These are phyloP conservation scores for Bergia sp. DNA, from an alignment of 92 coral and sea anemone species.

Conservation along the genomic window DNA sequence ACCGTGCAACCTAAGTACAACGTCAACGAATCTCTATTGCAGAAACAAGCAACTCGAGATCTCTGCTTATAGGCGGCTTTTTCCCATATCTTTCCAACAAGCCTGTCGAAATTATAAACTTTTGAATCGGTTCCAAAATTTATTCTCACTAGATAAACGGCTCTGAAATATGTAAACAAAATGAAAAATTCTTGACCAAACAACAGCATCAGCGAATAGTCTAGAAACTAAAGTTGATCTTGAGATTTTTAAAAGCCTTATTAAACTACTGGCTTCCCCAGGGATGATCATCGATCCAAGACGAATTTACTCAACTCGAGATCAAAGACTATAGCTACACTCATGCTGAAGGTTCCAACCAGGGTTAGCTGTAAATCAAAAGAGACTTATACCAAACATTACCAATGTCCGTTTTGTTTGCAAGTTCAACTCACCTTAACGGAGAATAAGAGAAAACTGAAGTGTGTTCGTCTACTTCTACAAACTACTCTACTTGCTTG, in stretches of 20 bases:
- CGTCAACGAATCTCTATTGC: neutral
- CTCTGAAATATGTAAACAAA: constrained; percentile 29
- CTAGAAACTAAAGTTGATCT: neutral
- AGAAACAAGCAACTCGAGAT: neutral
- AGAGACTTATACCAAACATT: neutral
- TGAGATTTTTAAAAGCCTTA: constrained; percentile 9
- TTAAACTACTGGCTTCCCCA: constrained; percentile 24
- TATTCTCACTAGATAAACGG: neutral
- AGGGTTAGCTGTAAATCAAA: neutral
- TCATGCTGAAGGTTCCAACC: neutral
- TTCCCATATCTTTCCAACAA: constrained; percentile 2
- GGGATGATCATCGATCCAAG: constrained; percentile 41
- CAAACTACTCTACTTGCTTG: constrained; percentile 44
- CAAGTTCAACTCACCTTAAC: constrained; percentile 35
- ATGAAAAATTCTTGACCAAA: neutral
- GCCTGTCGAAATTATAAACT: constrained; percentile 2
- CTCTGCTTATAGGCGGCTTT: neutral
- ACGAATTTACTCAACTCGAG: constrained; percentile 8
- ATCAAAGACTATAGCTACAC: no score
- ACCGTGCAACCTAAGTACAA: neutral
- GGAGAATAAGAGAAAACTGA: constrained; percentile 15
- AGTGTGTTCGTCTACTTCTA: constrained; percentile 40
- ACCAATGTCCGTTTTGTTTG: neutral
- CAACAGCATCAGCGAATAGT: neutral
- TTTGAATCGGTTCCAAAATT: constrained; percentile 9